phyloP scores from a whole-genome alignment of 2,113 vertebrate genomes.

The Lasiurus borealis region DNA sequence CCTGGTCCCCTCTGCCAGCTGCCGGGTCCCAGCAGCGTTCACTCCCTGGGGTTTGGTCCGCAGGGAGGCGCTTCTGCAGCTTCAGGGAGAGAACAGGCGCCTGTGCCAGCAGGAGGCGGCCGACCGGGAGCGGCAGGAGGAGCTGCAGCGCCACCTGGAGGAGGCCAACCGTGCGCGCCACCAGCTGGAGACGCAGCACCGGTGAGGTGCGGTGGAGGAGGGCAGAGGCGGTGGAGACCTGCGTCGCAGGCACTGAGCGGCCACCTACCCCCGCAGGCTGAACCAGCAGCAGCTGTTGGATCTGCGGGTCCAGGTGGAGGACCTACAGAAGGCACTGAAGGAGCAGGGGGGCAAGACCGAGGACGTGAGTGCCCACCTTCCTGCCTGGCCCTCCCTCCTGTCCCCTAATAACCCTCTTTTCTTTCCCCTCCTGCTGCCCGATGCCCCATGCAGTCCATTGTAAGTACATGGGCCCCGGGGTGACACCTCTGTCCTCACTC shows the following conservation, averaged over 20 bases:
- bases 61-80: slow-evolving; percentile 92
- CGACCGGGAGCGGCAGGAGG: slow-evolving; percentile 88
- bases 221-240: neutral
- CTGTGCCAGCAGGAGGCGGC: slow-evolving; percentile 92
- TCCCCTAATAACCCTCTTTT: slow-evolving; percentile 69
- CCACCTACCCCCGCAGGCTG: slow-evolving; percentile 84
- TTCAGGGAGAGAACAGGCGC: slow-evolving; percentile 94
- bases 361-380: slow-evolving; percentile 89
- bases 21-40: neutral
- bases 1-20: neutral
- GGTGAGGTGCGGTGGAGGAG: slow-evolving; percentile 82
- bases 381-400: neutral
- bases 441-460: slow-evolving; percentile 77
- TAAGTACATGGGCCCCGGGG: slow-evolving; percentile 76
- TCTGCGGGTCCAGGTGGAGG: slow-evolving; percentile 91
- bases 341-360: slow-evolving; percentile 92
- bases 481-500: neutral
- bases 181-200: slow-evolving; percentile 90
- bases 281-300: slow-evolving; percentile 92
- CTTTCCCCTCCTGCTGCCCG: slow-evolving; percentile 66
- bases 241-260: neutral
- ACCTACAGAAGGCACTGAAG: slow-evolving; percentile 91
- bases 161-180: slow-evolving; percentile 91
- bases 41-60: neutral
- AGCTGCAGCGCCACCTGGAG: slow-evolving; percentile 90